Evolutionary conservation across 2,888 invertebrate genomes (phyloP), one percentile per base, ranked within the genome.

Genomic region (Steinernema carpocapsae): DNA sequence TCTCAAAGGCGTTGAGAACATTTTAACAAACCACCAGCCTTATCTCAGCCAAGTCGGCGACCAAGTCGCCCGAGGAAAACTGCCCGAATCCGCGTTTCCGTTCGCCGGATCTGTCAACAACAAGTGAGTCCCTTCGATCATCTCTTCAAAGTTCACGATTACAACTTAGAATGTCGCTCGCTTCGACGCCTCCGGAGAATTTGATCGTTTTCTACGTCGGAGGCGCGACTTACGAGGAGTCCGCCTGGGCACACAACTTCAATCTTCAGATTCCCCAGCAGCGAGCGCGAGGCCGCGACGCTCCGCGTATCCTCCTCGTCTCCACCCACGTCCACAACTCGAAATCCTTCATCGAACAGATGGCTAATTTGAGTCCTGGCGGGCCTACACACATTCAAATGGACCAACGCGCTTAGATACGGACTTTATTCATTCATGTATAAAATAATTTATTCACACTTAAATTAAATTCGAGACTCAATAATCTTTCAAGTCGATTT

Each of bases 11-110:
- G 97, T 99, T 0, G 99, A 99, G 88, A 99, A 99, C 89, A 94
- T 99, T 77, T 99, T 96, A 89, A 97, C 99, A 0, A 99, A 99
- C 87, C 99, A 99, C 89, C 93, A 93, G n/a, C 97, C 99, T 0
- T 90, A 95, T 29, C 89, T 99, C 6, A 92, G 93, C 83, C 94
- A 94, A 87, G 92, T 93, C 0, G 88, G 99, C 0, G 97, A 97
- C 84, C 94, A 95, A 87, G 90, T 96, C 0, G 91, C 94, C 45
- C 95, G 94, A 88, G 95, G 95, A 0, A 92, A 93, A 85, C 91
- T 97, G n/a, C 92, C 93, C 75, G 94, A 95, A 4, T 72, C 73
- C 6, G 71, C 70, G 14, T 82, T 78, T 32, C 73, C 79, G 17
- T 46, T 19, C 46, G 70, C 74, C 10, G 64, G 76, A 3, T 22